A percentile compares a stretch with the other conserved stretches of the same genome.
These are phyloP conservation scores for Drosophila demipolita DNA, from an alignment of 2,888 invertebrate species.

Conservation along the genomic window DNA sequence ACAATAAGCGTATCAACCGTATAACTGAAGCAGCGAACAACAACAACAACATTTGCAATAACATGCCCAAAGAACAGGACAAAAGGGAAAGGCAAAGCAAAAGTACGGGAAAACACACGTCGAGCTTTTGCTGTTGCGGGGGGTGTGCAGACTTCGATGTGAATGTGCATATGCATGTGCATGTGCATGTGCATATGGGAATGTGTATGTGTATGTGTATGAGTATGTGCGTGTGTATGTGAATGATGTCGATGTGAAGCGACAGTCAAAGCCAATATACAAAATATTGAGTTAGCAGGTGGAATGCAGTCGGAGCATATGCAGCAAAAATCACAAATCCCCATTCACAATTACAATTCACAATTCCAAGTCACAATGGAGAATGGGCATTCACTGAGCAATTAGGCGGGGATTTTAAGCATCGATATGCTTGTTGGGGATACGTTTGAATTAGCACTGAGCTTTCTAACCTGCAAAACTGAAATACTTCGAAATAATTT, in stretches of 20 bases:
- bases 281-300: constrained; percentile 55
- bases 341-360: constrained; percentile 11
- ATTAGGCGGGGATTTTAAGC: constrained; percentile 1
- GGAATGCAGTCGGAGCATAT: constrained; percentile 42
- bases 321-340: constrained; percentile 35
- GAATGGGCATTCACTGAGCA: constrained; percentile 31
- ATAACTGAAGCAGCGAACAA: constrained; percentile 28
- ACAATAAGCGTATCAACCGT: constrained; percentile 4
- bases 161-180: neutral
- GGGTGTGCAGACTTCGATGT: neutral
- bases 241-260: constrained; percentile 37
- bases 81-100: neutral
- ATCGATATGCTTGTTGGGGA: neutral
- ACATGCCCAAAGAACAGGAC: constrained; percentile 24
- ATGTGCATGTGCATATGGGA: neutral
- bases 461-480: neutral
- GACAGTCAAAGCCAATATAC: constrained; percentile 66
- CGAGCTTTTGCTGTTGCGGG: neutral
- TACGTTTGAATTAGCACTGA: neutral
- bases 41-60: constrained; percentile 42
- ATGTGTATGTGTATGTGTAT: neutral
- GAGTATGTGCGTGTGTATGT: constrained; percentile 20
- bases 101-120: neutral
- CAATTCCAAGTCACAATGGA: constrained; percentile 25
- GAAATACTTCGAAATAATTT: neutral